Evolutionary conservation across 1,140 invertebrate genomes (phyloP).

Genomic region (Theocolax elegans): DNA sequence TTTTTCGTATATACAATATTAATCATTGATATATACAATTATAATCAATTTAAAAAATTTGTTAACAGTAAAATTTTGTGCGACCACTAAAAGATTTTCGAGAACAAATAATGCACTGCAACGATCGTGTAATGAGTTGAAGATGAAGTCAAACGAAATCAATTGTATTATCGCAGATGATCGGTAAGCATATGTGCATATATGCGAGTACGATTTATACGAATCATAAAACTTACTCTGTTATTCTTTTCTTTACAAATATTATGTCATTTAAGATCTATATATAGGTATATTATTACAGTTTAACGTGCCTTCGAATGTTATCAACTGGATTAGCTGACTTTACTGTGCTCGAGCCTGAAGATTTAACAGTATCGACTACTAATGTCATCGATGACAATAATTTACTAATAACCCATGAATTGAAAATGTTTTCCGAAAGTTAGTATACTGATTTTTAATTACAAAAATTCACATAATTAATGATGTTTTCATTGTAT

Average conservation of each 20-base stretch:
- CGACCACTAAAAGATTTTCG: constrained; percentile 71
- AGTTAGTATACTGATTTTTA: constrained; percentile 11
- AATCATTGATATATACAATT: no score
- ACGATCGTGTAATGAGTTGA: background rate
- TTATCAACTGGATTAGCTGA: constrained; percentile 81
- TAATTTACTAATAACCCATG: constrained; percentile 77
- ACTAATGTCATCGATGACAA: background rate
- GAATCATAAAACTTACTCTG: no score
- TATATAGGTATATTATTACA: constrained; percentile 59
- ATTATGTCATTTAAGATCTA: no score
- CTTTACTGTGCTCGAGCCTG: constrained; percentile 83
- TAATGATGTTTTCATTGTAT: no score
- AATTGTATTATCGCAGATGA: constrained; percentile 76
- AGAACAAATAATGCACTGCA: constrained; percentile 47
- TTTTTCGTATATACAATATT: no score
- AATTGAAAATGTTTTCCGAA: constrained; percentile 67
- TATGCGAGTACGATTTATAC: no score
- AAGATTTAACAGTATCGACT: constrained; percentile 80
- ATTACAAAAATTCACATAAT: no score
- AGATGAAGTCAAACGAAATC: constrained; percentile 61
- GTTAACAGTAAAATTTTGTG: constrained; percentile 74
- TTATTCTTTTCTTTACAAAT: no score
- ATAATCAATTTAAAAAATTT: background rate
- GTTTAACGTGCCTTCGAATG: constrained; percentile 79
- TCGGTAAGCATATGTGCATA: constrained; percentile 67